Evolutionary conservation across 2,113 vertebrate genomes (phyloP), one percentile per base, ranked within the genome.

Genomic region (Apteryx mantelli): DNA sequence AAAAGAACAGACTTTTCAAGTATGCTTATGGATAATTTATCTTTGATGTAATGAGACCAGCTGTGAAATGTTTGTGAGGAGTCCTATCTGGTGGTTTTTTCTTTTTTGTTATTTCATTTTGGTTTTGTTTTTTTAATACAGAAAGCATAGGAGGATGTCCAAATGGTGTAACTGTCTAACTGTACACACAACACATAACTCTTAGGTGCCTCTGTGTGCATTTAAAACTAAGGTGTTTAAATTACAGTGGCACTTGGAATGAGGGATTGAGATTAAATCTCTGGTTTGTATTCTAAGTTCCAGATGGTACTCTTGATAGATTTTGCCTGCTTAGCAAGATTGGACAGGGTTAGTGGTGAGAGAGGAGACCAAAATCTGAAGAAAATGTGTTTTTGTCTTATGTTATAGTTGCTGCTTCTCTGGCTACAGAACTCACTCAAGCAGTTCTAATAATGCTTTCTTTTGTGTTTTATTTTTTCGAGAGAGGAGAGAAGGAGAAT

Each of bases 181-280:
- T 63, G 34, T 52, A 2, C 5, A 3, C 60, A 6, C 9, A 66
- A 20, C 0, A 0, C 14, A 1, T 44, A 8, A 34, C 11, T 61
- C 38, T 40, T 3, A 0, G 17, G 32, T 60, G 56, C 32, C 56
- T 34, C 9, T 13, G 24, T 25, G 22, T 24, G 3, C 28, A 15
- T 92, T 91, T 63, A 28, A 81, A 88, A 44, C 1, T 2, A 34
- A 83, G 38, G 14, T 85, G 3, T 65, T 82, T n/a, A 25, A 34
- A 44, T 68, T 46, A 19, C 34, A 63, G 14, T 53, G 58, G 3
- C 40, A 11, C n/a, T 76, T 79, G 61, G 44, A 82, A 77, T 55
- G 34, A 21, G 0, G 0, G 21, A 5, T 7, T n/a, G 28, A 5
- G 8, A 70, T 91, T 69, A 93, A 91, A 93, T 86, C n/a, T 20